Percentiles rank a stretch among this genome's conserved stretches.
Evolutionary conservation across 2,113 vertebrate genomes (phyloP).

Genomic region (Carlito syrichta): DNA sequence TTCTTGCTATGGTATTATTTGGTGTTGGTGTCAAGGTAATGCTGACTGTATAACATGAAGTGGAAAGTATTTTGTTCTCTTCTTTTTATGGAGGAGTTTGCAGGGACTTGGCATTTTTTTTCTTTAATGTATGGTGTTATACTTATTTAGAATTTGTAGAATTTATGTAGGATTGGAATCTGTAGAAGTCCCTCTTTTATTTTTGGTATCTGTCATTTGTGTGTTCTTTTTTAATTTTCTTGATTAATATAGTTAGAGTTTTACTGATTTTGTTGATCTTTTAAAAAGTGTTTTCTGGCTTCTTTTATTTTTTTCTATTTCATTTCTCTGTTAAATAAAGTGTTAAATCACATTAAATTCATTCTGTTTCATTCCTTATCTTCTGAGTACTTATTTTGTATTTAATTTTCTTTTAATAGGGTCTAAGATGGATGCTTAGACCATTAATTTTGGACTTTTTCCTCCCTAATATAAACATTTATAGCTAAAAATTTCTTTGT

Average conservation of each 20-base stretch:
- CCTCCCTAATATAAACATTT: not conserved
- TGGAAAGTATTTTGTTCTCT: not conserved
- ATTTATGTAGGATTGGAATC: not conserved
- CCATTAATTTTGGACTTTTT: not conserved
- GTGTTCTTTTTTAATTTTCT: not conserved
- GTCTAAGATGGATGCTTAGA: not conserved
- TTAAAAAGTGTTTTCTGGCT: not conserved
- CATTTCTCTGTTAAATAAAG: not conserved
- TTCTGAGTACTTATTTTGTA: not conserved
- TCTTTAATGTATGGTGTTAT: not conserved
- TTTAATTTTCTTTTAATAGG: not conserved
- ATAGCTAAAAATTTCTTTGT: not conserved
- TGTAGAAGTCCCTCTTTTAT: not conserved
- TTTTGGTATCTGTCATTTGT: not conserved
- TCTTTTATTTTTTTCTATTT: not conserved
- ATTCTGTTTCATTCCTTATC: not conserved
- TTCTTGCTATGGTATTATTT: not conserved
- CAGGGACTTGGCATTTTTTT: not conserved
- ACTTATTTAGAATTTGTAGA: not conserved
- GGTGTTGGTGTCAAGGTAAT: not conserved
- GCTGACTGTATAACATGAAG: not conserved
- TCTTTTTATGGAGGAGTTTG: not conserved
- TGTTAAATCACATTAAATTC: not conserved
- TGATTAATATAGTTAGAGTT: not conserved
- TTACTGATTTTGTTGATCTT: not conserved